Evolutionary conservation across 2,113 vertebrate species (phyloP), one percentile per base, ranked within the genome.

Genomic region (Nycticryphes semicollaris): DNA sequence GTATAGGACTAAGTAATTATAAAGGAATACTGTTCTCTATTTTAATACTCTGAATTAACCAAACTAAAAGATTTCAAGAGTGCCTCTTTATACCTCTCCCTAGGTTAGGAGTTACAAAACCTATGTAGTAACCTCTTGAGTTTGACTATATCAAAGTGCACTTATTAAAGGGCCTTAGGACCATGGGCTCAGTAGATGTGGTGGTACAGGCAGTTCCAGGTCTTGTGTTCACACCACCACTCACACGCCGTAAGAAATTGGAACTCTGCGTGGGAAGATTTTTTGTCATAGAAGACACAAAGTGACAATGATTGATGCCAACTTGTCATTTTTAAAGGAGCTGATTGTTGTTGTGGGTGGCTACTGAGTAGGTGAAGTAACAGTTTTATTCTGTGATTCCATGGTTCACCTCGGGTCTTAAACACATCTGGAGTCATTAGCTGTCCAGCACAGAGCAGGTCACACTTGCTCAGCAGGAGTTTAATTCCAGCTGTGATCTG

Each of bases 31-130:
- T 69, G 24, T 60, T 93, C 24, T 92, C 9, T 78, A 12, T 82
- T 93, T 89, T 89, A 75, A 50, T 80, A 48, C 56, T 73, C 41
- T 91, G 27, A 53, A 22, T 63, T 90, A 90, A 88, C 66, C 24
- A 48, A 22, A 20, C 33, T 75, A 35, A 85, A 93, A 77, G 2
- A 64, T 87, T 86, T 77, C 72, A 50, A 51, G 31, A 59, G 56
- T 86, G n/a, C 56, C 59, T 81, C 31, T 94, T 62, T 53, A 13
- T 74, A 63, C 64, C 33, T 88, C 57, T 73, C 4, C 77, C 80
- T 70, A 48, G 30, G 27, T 68, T 84, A 85, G 75, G n/a, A 78
- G 56, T 81, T 78, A 72, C 6, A 81, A 92, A 72, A 72, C 28
- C 22, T 81, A 0, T 54, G 35, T 35, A 50, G 39, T 28, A 90